Base-by-base conservation (phyloP, 2,888 invertebrate species). In the Peribatodes rhomboidaria region DNA sequence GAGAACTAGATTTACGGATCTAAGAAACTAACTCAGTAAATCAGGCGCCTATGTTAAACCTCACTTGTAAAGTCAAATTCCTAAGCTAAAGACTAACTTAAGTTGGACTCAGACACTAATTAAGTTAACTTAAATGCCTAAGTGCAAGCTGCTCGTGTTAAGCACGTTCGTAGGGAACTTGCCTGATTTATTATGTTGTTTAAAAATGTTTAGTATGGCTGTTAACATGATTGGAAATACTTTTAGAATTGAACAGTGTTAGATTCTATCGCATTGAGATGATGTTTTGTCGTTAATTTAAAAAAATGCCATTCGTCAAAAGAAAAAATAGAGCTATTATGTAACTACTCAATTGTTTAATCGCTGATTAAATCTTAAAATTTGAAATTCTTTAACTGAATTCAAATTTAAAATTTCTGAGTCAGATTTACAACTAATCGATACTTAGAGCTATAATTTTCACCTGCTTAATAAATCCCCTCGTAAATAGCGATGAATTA, bases 41-140 rank as follows among this genome's bases (percentile, higher is more conserved):
- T 65, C 65, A 61, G 60, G 65, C 56, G 56, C 54, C 64, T 57
- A 62, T 62, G 57, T 41, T 41, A 61, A 54, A 57, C 59, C 42
- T 44, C 52, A 64, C 67, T 72, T 72, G 70, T 67, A 65, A 72
- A 72, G 70, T 70, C 68, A 68, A 70, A 72, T 72, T 54, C 33
- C 65, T 62, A 61, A 66, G 58, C 33, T 18, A 46, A 53, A 27
- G 27, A 41, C 58, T 14, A 55, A 37, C 41, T 44, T 33, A 20
- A 37, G 13, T 35, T 13, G 33, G 31, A 31, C 46, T 59, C 31
- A 49, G 56, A 56, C 57, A 49, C 67, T 67, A 63, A 67, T 67
- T 67, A 63, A 63, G 49, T 56, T 57, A 62, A 14, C 46, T 46
- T 18, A 14, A 57, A 67, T 63, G 52, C 52, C 22, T 59, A 44